phyloP scores from a whole-genome alignment of 2,797 vertebrate species.

The Alcedo quadribrachys region DNA sequence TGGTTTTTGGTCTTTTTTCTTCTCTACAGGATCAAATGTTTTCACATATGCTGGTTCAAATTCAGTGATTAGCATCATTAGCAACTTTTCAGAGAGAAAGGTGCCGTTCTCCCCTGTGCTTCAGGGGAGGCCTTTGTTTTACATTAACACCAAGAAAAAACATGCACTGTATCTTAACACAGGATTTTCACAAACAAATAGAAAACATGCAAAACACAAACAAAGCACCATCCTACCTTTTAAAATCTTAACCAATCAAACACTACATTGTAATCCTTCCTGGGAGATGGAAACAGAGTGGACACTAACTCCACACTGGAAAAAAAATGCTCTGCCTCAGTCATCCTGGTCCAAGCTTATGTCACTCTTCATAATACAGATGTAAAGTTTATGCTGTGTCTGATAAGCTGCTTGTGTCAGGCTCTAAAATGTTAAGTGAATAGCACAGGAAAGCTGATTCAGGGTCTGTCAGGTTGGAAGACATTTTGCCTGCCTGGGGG shows the following conservation, averaged over 20 bases:
- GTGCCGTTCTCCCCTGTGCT: background rate
- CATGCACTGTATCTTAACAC: background rate
- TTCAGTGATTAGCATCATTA: accelerated
- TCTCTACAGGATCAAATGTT: background rate
- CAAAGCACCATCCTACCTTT: background rate
- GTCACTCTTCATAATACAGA: background rate
- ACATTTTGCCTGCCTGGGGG: background rate
- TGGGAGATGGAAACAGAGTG: background rate
- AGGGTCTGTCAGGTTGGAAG: background rate
- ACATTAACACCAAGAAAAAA: background rate
- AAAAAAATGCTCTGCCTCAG: background rate
- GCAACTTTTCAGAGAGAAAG: background rate
- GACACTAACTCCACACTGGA: background rate
- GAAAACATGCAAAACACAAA: background rate
- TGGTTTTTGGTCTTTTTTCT: background rate
- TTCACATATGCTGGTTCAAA: background rate
- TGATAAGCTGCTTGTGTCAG: background rate
- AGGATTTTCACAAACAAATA: background rate
- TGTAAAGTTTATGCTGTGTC: background rate
- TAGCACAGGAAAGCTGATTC: background rate
- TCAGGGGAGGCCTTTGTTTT: background rate
- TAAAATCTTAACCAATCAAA: background rate
- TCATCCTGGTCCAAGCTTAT: background rate
- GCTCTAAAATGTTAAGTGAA: background rate
- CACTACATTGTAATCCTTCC: background rate